Percentiles rank a stretch among this genome's conserved stretches.
Conservation (phyloP, 1,140 invertebrate genomes). For the Caenorhabditis elegans region WBcel235 BX284606.5:4439501-4440000, state of each 20-base stretch:
- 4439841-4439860: not conserved
- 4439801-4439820: not conserved
- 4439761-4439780: not conserved
- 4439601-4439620: too few relatives aligned
- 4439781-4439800: not conserved
- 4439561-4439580: too few relatives aligned
- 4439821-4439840: not conserved
- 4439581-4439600: too few relatives aligned
- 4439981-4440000: too few relatives aligned
- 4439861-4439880: too few relatives aligned
- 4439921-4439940: too few relatives aligned
- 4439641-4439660: too few relatives aligned
- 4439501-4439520: not conserved
- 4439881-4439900: too few relatives aligned
- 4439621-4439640: too few relatives aligned
- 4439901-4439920: too few relatives aligned
- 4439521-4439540: not conserved
- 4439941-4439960: not conserved
- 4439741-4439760: slow-evolving; percentile 19
- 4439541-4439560: too few relatives aligned
- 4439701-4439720: not conserved
- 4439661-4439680: not conserved
- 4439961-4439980: not conserved
- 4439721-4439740: not conserved
- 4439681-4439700: slow-evolving; percentile 20